phyloP scores from a whole-genome alignment of 2,888 invertebrate genomes.

The Drosophila percnosoma region DNA sequence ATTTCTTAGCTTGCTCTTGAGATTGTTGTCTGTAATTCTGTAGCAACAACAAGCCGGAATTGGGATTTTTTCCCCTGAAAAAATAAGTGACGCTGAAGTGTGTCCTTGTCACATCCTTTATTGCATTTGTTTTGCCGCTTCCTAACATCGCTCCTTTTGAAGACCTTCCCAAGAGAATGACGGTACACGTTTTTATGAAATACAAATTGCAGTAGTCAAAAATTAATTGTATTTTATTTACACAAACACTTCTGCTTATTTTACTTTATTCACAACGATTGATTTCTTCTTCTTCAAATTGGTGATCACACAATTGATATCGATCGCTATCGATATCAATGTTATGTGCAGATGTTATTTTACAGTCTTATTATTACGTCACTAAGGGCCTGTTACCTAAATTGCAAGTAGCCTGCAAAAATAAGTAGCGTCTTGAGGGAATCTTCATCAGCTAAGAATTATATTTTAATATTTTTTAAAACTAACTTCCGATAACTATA shows the following conservation, averaged over 20 bases:
- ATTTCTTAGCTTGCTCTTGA: constrained; percentile 60
- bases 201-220: background rate
- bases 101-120: constrained; percentile 68
- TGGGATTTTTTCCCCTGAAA: background rate
- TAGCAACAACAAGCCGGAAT: constrained; percentile 2
- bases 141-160: constrained; percentile 19
- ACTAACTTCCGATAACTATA: background rate
- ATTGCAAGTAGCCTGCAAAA: background rate
- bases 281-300: background rate
- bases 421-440: background rate
- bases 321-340: background rate
- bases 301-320: background rate
- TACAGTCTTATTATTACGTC: background rate
- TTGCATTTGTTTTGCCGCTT: constrained; percentile 65
- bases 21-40: constrained; percentile 64
- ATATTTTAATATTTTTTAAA: background rate
- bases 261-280: background rate
- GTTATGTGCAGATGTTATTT: background rate
- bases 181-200: background rate
- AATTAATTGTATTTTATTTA: background rate
- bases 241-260: background rate
- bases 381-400: background rate
- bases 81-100: constrained; percentile 27
- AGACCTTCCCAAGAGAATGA: background rate
- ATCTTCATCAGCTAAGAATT: background rate